Evolutionary conservation across 2,888 invertebrate species (phyloP).

Genomic region (Megamerina dolium): DNA sequence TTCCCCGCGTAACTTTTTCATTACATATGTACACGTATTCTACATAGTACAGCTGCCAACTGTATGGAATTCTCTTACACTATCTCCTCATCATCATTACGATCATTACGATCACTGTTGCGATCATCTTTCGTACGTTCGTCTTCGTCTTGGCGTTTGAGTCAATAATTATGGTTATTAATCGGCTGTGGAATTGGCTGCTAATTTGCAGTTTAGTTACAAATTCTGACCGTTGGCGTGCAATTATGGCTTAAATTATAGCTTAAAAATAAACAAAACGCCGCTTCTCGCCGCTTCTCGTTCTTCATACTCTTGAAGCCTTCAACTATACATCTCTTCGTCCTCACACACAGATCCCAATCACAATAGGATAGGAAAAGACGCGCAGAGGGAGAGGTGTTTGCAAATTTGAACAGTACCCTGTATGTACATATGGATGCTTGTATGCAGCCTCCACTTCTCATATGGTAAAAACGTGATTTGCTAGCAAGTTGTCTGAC

Average conservation of each 20-base stretch:
- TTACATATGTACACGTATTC: background rate
- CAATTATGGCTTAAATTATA: slow-evolving; percentile 54
- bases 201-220: slow-evolving; percentile 62
- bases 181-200: slow-evolving; percentile 57
- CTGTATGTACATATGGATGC: too few relatives aligned
- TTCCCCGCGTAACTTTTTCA: slow-evolving; percentile 1
- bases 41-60: slow-evolving; percentile 3
- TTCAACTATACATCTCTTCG: too few relatives aligned
- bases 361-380: too few relatives aligned
- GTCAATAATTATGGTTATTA: slow-evolving; percentile 52
- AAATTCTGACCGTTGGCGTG: slow-evolving; percentile 57
- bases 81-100: slow-evolving; percentile 7
- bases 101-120: slow-evolving; percentile 8
- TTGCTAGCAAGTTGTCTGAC: too few relatives aligned
- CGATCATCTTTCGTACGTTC: background rate
- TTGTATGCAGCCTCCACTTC: too few relatives aligned
- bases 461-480: too few relatives aligned
- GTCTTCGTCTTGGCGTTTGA: slow-evolving; percentile 26
- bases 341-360: too few relatives aligned
- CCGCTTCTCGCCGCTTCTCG: too few relatives aligned
- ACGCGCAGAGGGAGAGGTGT: too few relatives aligned
- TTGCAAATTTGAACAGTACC: too few relatives aligned
- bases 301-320: too few relatives aligned
- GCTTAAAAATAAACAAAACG: slow-evolving; percentile 51
- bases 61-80: background rate